phyloP scores from a whole-genome alignment of 2,113 vertebrate species.

The Baryphthengus martii region DNA sequence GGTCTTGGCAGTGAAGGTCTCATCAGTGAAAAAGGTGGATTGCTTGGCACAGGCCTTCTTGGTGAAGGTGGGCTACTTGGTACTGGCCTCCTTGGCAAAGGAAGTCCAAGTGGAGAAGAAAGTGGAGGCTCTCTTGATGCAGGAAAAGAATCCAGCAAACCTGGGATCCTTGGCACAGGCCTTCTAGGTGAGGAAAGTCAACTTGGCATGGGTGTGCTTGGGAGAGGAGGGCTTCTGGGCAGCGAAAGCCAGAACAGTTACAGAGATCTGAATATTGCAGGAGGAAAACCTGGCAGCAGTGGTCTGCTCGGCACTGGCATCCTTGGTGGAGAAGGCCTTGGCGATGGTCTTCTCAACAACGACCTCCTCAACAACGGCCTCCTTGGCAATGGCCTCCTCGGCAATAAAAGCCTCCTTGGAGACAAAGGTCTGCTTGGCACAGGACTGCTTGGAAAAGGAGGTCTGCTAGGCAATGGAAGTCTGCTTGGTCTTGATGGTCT shows the following conservation, averaged over 20 bases:
- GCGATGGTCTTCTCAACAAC: neutral
- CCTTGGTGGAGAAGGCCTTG: neutral
- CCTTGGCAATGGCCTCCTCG: neutral
- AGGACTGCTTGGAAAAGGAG: conserved; percentile 19
- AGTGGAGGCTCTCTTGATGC: neutral
- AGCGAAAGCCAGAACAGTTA: neutral
- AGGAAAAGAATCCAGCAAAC: neutral
- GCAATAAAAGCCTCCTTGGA: neutral
- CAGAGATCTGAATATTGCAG: neutral
- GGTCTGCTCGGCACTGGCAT: neutral
- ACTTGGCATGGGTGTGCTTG: accelerated
- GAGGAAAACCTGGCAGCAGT: neutral
- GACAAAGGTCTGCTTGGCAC: neutral
- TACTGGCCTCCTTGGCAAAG: neutral
- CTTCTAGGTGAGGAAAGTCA: neutral
- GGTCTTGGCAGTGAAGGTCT: neutral
- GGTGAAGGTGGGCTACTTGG: neutral
- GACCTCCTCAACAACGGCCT: neutral
- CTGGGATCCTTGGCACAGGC: neutral
- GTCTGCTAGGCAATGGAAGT: conserved; percentile 23
- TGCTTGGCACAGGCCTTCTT: neutral
- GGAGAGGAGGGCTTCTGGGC: neutral
- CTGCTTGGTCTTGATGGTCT: neutral
- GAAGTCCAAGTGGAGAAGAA: neutral
- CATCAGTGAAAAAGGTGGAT: accelerated